Percentiles rank a stretch among this genome's conserved stretches.
These are phyloP conservation scores for Acanthosepion lycidas DNA, from an alignment of 2,888 invertebrate genomes.

Conservation along the genomic window DNA sequence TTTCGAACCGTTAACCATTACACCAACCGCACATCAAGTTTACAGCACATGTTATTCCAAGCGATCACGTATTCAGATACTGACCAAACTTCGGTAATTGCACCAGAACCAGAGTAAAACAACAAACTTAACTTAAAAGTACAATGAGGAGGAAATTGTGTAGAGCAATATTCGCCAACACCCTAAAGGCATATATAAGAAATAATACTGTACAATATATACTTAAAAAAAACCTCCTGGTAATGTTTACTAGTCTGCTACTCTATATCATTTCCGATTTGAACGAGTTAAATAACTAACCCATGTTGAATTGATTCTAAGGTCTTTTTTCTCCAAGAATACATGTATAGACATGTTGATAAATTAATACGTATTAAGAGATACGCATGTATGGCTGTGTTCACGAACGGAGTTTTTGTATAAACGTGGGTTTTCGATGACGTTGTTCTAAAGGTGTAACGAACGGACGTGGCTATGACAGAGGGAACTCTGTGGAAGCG, in stretches of 20 bases:
- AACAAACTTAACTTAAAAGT: no score
- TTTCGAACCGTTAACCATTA: no score
- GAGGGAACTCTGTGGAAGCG: background rate
- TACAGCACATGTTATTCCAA: no score
- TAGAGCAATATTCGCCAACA: no score
- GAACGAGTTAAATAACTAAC: background rate
- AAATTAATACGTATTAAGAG: background rate
- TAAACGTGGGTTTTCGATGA: background rate
- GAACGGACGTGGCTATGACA: background rate
- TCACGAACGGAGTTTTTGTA: background rate
- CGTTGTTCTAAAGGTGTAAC: background rate
- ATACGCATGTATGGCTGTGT: background rate
- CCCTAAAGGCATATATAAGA: no score
- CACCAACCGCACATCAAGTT: no score
- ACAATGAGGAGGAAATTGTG: no score
- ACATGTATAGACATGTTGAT: background rate
- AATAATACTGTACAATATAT: no score
- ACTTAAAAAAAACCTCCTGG: no score
- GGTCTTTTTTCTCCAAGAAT: background rate
- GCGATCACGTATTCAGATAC: no score
- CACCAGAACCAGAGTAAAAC: no score
- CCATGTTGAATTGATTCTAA: background rate
- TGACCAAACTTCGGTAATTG: no score
- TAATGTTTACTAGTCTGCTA: background rate
- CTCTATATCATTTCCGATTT: background rate